phyloP scores from a whole-genome alignment of 2,888 invertebrate species.

The Drosophila greeni region DNA sequence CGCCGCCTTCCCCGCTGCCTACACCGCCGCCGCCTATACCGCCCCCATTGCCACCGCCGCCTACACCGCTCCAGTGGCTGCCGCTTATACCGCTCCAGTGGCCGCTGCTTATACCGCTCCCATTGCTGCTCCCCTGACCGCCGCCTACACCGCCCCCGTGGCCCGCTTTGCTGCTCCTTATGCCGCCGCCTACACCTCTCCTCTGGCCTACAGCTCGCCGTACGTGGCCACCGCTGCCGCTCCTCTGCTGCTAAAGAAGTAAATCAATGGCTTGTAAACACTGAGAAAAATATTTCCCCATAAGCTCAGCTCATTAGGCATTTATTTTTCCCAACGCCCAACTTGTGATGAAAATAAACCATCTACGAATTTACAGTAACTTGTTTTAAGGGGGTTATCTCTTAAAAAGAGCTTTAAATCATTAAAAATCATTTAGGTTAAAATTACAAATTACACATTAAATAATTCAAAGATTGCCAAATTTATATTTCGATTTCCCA shows the following conservation, averaged over 20 bases:
- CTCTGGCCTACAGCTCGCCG: slow-evolving; percentile 51
- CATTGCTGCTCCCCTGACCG: slow-evolving; percentile 9
- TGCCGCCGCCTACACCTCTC: slow-evolving; percentile 46
- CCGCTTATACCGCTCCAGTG: slow-evolving; percentile 58
- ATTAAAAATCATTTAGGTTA: neutral
- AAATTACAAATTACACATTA: no score
- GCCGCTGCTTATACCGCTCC: slow-evolving; percentile 50
- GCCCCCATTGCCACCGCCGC: slow-evolving; percentile 54
- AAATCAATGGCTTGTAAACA: slow-evolving; percentile 10
- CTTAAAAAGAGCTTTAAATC: neutral
- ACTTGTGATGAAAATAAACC: slow-evolving; percentile 50
- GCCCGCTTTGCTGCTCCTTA: slow-evolving; percentile 40
- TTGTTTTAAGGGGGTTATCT: neutral
- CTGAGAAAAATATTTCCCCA: slow-evolving; percentile 39
- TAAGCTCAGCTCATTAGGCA: slow-evolving; percentile 40
- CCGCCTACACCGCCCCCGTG: slow-evolving; percentile 17
- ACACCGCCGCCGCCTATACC: slow-evolving; percentile 51
- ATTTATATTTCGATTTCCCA: neutral
- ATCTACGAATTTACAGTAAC: neutral
- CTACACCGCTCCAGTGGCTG: slow-evolving; percentile 52
- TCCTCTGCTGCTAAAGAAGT: slow-evolving; percentile 67
- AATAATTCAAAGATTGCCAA: no score
- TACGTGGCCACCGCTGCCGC: slow-evolving; percentile 52
- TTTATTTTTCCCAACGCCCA: slow-evolving; percentile 17
- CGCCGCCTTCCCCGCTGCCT: slow-evolving; percentile 73